Percentiles rank a stretch among this genome's conserved stretches.
Conservation (phyloP, 2,797 vertebrate species). For the Hemitrygon akajei region DNA sequence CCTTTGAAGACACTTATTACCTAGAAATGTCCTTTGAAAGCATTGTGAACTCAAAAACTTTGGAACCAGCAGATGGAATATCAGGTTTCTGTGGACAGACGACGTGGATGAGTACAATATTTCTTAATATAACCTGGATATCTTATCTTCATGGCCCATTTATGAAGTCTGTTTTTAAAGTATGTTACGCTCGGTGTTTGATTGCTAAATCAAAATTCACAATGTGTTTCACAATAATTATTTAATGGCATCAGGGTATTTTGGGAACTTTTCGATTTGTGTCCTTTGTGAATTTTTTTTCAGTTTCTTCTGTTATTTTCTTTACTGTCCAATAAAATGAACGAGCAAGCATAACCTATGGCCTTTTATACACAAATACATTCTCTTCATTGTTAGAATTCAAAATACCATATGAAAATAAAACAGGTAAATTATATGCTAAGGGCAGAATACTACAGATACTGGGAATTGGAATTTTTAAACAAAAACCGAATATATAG, state of each 20-base stretch:
- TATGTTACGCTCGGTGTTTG: not conserved
- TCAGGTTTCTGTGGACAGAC: not conserved
- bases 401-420: not conserved
- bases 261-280: not conserved
- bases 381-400: not conserved
- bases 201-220: not conserved
- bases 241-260: not conserved
- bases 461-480: too few species aligned
- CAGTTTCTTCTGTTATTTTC: not conserved
- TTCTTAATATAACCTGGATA: not conserved
- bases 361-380: not conserved
- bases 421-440: not conserved
- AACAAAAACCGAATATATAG: too few species aligned
- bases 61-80: not conserved
- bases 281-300: not conserved
- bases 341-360: not conserved
- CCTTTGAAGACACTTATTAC: not conserved
- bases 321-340: conserved; percentile 2
- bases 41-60: not conserved
- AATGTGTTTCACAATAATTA: not conserved
- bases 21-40: not conserved
- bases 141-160: not conserved
- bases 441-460: too few species aligned
- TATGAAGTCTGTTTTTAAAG: not conserved
- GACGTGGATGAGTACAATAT: not conserved